A percentile compares a stretch with the other conserved stretches of the same genome.
Conservation (phyloP, 2,113 vertebrate genomes). For the Cololabis saira region DNA sequence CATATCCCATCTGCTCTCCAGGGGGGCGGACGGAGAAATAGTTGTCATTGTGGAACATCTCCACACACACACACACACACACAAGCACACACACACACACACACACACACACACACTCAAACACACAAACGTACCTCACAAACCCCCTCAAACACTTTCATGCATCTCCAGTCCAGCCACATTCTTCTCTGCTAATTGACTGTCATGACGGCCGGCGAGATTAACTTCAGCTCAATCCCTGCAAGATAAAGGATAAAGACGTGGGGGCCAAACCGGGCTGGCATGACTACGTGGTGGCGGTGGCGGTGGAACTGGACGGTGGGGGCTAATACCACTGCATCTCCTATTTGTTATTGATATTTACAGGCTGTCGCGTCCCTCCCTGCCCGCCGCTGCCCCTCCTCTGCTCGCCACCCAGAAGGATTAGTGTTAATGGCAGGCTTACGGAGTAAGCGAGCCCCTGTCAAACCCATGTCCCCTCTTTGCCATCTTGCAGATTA, state of each 20-base stretch:
- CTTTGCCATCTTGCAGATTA: conserved; percentile 76
- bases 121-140: conserved; percentile 27
- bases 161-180: conserved; percentile 52
- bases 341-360: conserved; percentile 86
- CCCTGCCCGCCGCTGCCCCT: conserved; percentile 40
- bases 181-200: conserved; percentile 85
- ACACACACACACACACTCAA: conserved; percentile 16
- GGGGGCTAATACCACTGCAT: conserved; percentile 57
- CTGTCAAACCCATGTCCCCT: conserved; percentile 74
- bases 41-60: conserved; percentile 77
- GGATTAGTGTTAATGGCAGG: conserved; percentile 79
- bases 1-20: conserved; percentile 79
- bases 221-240: conserved; percentile 79
- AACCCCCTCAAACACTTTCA: conserved; percentile 54
- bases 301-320: conserved; percentile 14
- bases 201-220: conserved; percentile 80
- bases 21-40: conserved; percentile 73
- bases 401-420: conserved; percentile 52
- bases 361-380: conserved; percentile 75
- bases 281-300: conserved; percentile 39
- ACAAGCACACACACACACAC: conserved; percentile 31
- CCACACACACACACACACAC: conserved; percentile 42
- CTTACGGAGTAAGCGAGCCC: conserved; percentile 71
- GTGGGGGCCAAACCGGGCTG: conserved; percentile 53
- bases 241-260: conserved; percentile 75